Base-by-base conservation (phyloP, 2,113 vertebrate species). In the Siphamia tubifer region DNA sequence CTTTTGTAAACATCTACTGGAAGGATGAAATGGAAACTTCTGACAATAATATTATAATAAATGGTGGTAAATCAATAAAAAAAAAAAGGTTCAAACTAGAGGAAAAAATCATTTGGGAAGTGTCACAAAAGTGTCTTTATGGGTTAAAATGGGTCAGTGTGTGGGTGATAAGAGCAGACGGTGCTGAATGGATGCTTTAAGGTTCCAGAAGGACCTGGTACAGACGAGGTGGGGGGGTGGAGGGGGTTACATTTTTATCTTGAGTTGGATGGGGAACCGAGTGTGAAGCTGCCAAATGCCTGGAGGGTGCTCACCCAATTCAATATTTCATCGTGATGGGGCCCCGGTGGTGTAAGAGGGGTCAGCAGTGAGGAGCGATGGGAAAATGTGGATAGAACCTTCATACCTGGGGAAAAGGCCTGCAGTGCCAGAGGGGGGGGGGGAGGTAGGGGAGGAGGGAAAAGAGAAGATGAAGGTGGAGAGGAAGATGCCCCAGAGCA, bases 261-360 rank as follows among this genome's bases (percentile, higher is more conserved):
- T 72, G 39, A 40, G 65, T 47, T 76, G 34, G 48, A 74, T 9
- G 3, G 43, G n/a, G 66, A 39, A 40, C 30, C 35, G 34, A 74
- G 60, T 30, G 35, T 6, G 12, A 48, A 20, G 52, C 74, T 51
- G 69, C 61, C 61, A 35, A 54, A 63, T 24, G 67, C 74, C 83
- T 82, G 51, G 3, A 36, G 74, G 72, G 79, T 74, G 47, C 47
- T 51, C 52, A 25, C 52, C 52, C 47, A 58, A 58, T 82, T 83
- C 57, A 81, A 82, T 85, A 77, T 85, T 77, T 88, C 74, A 84
- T 77, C 61, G 56, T 77, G 82, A 90, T 58, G 57, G 73, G 72
- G 56, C 66, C 38, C 36, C 56, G n/a, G 49, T 35, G 75, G 61
- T 52, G 77, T 68, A 65, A 80, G 42, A 71, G 71, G 76, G 82